Conservation (phyloP, 2,797 vertebrate species). For the Erpetoichthys calabaricus region DNA sequence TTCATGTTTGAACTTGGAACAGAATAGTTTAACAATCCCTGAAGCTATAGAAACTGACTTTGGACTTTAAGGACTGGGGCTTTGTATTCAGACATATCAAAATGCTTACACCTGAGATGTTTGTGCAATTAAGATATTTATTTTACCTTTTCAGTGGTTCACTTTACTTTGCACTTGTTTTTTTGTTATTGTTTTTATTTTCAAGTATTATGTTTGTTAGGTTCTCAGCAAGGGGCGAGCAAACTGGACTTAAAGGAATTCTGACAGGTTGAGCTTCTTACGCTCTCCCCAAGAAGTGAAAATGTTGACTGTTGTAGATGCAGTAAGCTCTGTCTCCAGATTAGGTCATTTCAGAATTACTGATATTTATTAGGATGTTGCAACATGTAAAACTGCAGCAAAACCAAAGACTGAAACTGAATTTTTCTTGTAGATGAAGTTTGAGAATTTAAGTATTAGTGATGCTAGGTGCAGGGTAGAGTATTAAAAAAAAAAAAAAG, state of each 20-base stretch:
- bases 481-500: not conserved
- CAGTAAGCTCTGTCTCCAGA: too few relatives aligned
- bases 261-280: not conserved
- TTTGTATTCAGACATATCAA: conserved; percentile 37
- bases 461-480: not conserved
- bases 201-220: conserved; percentile 42
- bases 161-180: conserved; percentile 40
- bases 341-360: too few relatives aligned
- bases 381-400: not conserved
- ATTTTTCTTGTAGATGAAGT: too few relatives aligned
- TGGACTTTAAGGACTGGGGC: conserved; percentile 37
- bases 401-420: conserved; percentile 3
- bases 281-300: too few relatives aligned
- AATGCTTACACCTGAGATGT: conserved; percentile 66
- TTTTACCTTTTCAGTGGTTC: conserved; percentile 75
- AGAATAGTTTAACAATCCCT: conserved; percentile 21
- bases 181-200: conserved; percentile 47
- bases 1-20: conserved; percentile 17
- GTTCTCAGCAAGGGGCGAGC: conserved; percentile 30
- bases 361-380: not conserved
- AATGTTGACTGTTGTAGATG: not conserved
- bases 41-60: conserved; percentile 36
- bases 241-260: conserved; percentile 19
- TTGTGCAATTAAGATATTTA: conserved; percentile 91
- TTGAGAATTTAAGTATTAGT: too few relatives aligned